phyloP scores from a whole-genome alignment of 2,113 vertebrate genomes.

The Zingel zingel region DNA sequence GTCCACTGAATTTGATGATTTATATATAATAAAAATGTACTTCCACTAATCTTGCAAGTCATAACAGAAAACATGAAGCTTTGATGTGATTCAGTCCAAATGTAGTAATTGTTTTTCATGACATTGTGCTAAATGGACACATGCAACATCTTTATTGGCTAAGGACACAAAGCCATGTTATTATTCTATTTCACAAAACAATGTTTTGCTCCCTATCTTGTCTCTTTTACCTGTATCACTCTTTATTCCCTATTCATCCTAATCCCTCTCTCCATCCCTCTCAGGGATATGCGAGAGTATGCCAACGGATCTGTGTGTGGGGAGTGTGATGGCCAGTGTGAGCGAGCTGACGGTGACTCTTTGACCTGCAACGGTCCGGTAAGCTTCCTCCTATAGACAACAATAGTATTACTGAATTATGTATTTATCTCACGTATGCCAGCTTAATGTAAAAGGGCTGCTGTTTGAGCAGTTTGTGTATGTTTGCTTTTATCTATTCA shows the following conservation, averaged over 20 bases:
- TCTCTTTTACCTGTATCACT: conserved; percentile 22
- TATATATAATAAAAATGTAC: background rate
- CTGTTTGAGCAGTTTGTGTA: conserved; percentile 1
- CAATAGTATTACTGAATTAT: background rate
- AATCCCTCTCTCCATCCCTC: conserved; percentile 46
- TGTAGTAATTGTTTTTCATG: background rate
- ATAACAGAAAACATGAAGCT: background rate
- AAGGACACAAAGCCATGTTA: background rate
- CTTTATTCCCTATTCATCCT: background rate
- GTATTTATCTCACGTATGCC: background rate
- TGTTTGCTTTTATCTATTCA: background rate
- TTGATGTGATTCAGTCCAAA: background rate
- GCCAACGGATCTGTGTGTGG: conserved; percentile 93
- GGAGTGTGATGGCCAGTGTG: conserved; percentile 95
- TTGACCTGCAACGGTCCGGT: conserved; percentile 94
- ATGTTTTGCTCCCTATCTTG: conserved; percentile 11
- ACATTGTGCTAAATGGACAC: background rate
- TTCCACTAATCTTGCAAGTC: too few relatives aligned
- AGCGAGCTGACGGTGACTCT: conserved; percentile 91
- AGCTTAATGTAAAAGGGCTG: background rate
- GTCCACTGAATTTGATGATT: background rate
- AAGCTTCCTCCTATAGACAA: conserved; percentile 73
- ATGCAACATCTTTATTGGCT: background rate
- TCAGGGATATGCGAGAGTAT: conserved; percentile 94
- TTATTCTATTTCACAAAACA: background rate